phyloP scores from a whole-genome alignment of 2,888 invertebrate species.

The Odontomyia ornata region DNA sequence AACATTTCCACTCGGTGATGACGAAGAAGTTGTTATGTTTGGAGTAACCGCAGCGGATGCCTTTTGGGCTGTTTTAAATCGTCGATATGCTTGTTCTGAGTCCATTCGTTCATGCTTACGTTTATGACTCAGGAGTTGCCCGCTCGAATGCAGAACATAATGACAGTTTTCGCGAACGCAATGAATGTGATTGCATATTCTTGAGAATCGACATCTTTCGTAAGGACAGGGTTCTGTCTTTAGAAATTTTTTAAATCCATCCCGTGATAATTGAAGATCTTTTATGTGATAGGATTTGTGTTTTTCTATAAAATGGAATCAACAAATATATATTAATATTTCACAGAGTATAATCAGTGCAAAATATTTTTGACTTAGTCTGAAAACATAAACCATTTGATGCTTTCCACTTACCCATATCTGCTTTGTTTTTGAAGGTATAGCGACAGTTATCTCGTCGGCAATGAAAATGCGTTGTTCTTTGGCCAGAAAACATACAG shows the following conservation, averaged over 20 bases:
- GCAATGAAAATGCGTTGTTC: conserved; percentile 98
- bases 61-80: conserved; percentile 58
- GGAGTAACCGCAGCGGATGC: conserved; percentile 52
- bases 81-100: conserved; percentile 72
- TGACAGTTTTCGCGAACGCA: conserved; percentile 95
- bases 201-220: conserved; percentile 90
- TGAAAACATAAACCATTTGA: no score
- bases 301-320: conserved; percentile 82
- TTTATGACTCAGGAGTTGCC: conserved; percentile 96
- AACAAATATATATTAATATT: background rate
- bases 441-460: conserved; percentile 88
- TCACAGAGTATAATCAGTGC: background rate
- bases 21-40: background rate
- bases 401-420: conserved; percentile 84
- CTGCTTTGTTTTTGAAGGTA: conserved; percentile 98
- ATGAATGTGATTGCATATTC: conserved; percentile 97
- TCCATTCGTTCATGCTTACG: conserved; percentile 96
- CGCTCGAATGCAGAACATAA: conserved; percentile 95
- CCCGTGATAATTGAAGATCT: conserved; percentile 92
- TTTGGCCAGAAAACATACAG: conserved; percentile 91
- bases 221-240: conserved; percentile 95
- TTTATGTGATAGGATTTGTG: conserved; percentile 98
- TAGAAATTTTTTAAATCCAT: conserved; percentile 98
- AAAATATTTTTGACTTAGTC: no score
- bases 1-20: background rate